A percentile compares a stretch with the other conserved stretches of the same genome.
phyloP scores from a whole-genome alignment of 2,888 invertebrate genomes.

The Agrochola litura region DNA sequence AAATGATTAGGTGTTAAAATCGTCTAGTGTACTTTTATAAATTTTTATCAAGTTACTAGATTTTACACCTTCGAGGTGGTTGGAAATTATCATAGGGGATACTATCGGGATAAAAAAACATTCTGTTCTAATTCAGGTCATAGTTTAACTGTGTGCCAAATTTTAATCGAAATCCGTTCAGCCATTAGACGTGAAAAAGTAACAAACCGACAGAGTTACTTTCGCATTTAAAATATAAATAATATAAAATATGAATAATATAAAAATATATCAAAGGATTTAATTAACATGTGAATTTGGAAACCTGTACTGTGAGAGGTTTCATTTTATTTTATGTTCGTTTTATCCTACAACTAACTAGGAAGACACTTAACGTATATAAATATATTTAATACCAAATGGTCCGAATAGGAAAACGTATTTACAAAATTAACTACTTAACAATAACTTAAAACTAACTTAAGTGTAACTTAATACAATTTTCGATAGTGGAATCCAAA shows the following conservation, averaged over 20 bases:
- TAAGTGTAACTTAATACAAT: constrained; percentile 33
- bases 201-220: background rate
- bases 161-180: background rate
- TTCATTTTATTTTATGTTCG: background rate
- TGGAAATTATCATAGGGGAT: background rate
- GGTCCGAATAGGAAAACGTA: constrained; percentile 27
- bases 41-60: background rate
- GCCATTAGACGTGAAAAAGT: background rate
- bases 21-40: background rate
- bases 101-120: background rate
- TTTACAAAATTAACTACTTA: constrained; percentile 64
- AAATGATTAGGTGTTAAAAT: constrained; percentile 14
- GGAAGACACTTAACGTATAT: constrained; percentile 19
- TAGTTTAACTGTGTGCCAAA: background rate
- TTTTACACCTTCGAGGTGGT: background rate
- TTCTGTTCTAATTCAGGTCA: background rate
- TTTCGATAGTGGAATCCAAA: constrained; percentile 79
- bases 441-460: constrained; percentile 31
- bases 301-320: background rate
- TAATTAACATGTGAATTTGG: background rate
- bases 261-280: background rate
- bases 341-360: constrained; percentile 31
- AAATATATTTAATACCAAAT: constrained; percentile 9
- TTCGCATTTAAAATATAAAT: background rate
- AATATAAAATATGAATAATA: too few relatives aligned